Evolutionary conservation across 2,888 invertebrate species (phyloP).

Genomic region (Platycnemis pennipes): DNA sequence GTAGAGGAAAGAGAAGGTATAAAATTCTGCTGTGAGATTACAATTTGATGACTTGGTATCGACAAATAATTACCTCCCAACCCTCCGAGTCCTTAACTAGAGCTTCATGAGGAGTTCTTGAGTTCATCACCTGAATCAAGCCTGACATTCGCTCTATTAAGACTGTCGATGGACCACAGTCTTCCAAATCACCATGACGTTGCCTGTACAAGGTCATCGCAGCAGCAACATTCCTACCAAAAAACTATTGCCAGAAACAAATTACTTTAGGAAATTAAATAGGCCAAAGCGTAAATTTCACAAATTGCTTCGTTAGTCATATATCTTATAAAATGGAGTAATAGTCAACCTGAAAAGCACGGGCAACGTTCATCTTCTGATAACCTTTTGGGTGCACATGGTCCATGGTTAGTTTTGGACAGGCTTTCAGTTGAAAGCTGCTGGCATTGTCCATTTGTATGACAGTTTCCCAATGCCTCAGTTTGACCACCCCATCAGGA

Average conservation of each 20-base stretch:
- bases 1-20: background rate
- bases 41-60: conserved; percentile 63
- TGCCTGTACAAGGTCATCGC: conserved; percentile 69
- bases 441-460: background rate
- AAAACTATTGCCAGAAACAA: background rate
- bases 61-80: conserved; percentile 68
- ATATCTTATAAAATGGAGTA: background rate
- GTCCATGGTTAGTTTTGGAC: conserved; percentile 68
- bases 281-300: background rate
- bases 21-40: background rate
- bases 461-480: conserved; percentile 69
- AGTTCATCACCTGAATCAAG: conserved; percentile 69
- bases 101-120: conserved; percentile 56
- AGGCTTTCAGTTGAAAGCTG: conserved; percentile 69
- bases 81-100: conserved; percentile 65
- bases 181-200: conserved; percentile 53
- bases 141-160: no score
- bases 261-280: conserved; percentile 61
- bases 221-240: conserved; percentile 65
- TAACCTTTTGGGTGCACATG: conserved; percentile 69
- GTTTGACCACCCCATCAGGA: conserved; percentile 69
- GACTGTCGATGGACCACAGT: conserved; percentile 56
- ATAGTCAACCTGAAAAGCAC: conserved; percentile 52
- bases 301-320: background rate
- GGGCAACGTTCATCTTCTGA: conserved; percentile 71